These are phyloP conservation scores for Colostygia pectinataria DNA, from an alignment of 2,888 invertebrate genomes.

Conservation along the genomic window DNA sequence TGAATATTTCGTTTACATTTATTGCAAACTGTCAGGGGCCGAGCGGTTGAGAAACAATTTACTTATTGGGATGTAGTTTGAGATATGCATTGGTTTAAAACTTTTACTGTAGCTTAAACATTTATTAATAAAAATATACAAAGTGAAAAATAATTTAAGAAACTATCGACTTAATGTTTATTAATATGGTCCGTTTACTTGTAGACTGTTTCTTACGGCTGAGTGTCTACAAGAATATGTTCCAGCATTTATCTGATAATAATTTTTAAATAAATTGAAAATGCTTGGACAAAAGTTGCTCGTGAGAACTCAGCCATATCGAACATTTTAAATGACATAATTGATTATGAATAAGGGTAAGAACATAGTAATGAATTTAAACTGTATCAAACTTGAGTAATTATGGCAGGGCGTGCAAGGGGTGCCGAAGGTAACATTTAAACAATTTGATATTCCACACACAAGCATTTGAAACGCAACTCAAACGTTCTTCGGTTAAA, in stretches of 20 bases:
- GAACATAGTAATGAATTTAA: constrained; percentile 52
- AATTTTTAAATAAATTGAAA: no score
- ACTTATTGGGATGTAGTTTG: constrained; percentile 49
- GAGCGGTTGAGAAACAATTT: constrained; percentile 48
- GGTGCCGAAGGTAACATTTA: constrained; percentile 77
- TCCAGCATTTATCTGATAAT: no score
- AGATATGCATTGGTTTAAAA: constrained; percentile 46
- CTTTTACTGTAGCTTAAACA: constrained; percentile 39
- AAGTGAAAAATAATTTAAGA: no score
- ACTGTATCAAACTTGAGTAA: constrained; percentile 59
- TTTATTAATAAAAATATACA: no score
- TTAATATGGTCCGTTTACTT: no score
- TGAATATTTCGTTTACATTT: constrained; percentile 54
- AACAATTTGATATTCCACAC: constrained; percentile 82
- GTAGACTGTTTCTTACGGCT: no score
- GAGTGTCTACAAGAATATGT: no score
- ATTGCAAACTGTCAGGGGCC: constrained; percentile 47
- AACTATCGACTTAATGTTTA: no score
- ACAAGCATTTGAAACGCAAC: constrained; percentile 78
- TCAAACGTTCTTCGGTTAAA: constrained; percentile 77
- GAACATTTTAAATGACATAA: no score
- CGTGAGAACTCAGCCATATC: no score
- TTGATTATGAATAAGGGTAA: no score
- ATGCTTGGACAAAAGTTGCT: no score
- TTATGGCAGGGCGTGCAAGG: constrained; percentile 51